Base-by-base conservation (phyloP, 2,888 invertebrate species). In the Argyra leucocephala region DNA sequence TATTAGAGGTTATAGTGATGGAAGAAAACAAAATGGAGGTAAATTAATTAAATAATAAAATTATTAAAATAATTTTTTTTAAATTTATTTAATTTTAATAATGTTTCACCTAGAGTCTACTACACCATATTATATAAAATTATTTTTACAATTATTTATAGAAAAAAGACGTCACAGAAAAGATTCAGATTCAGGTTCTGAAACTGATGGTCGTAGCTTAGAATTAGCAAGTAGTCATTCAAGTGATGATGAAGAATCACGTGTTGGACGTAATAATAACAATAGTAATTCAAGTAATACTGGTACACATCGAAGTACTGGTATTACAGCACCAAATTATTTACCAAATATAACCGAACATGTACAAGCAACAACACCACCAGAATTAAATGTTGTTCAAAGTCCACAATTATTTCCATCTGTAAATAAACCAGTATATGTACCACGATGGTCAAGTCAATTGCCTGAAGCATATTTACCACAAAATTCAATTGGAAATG, bases 221-320 rank as follows among this genome's bases (percentile, higher is more conserved):
- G 96, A 96, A 73, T 84, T 96, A 63, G 96, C 96, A 18, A 96
- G 96, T 63, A 95, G 95, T 76, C 96, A 96, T 81, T 94, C 94
- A 12, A 95, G 94, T 62, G 96, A 96, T 74, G 96, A 96, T 70
- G 88, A 88, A 69, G 88, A 88, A 73, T 86, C 87, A 22, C 71
- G 80, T 18, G 68, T 68, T 57, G 72, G 69, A 12, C 66, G 70
- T 10, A 80, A 79, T 65, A n/a, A 10, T 21, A 60, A 12, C 18
- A 22, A 18, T 23, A 61, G 21, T 61, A 78, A 78, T 0, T 76
- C 76, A 0, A 74, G 76, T 24, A 76, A 78, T 7, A 79, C 81
- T 1, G 77, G 76, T 63, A 76, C 80, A 59, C 81, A 82, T 70
- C 82, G 81, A 65, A 80, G 78, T 70, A 77, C 78, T 3, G 79